phyloP scores from a whole-genome alignment of 2,797 vertebrate genomes.

The Mus caroli region DNA sequence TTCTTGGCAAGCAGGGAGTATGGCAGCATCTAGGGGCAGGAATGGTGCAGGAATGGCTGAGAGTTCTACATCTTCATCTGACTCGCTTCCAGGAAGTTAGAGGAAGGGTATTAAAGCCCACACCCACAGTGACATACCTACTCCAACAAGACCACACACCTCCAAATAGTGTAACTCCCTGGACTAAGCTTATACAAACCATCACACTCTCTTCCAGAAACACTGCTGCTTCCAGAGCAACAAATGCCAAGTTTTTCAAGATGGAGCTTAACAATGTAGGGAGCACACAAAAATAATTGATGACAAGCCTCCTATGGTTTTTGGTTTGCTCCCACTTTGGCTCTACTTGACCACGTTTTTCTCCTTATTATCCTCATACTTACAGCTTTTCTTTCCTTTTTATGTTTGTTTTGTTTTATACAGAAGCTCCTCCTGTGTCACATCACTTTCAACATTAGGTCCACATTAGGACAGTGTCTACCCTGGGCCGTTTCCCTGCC shows the following conservation, averaged over 20 bases:
- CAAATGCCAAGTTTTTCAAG: background rate
- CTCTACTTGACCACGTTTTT: background rate
- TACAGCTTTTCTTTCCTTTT: background rate
- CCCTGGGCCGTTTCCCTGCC: background rate
- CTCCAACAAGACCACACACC: background rate
- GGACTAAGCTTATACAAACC: background rate
- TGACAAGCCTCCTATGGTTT: background rate
- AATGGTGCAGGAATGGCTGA: background rate
- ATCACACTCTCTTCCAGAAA: background rate
- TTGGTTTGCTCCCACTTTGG: background rate
- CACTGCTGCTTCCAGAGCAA: background rate
- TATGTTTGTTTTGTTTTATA: background rate
- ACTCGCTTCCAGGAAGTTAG: background rate
- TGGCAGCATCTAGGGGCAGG: background rate
- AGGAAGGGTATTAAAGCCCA: background rate
- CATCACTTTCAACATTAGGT: background rate
- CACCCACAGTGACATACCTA: background rate
- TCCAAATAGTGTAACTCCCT: background rate
- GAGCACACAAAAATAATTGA: background rate
- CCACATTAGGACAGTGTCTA: background rate
- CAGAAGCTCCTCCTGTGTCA: background rate
- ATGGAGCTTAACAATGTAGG: background rate
- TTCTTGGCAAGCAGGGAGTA: background rate
- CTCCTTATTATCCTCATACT: background rate
- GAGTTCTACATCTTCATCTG: background rate